phyloP scores from a whole-genome alignment of 1,140 invertebrate genomes.

The Bemisia tabaci region DNA sequence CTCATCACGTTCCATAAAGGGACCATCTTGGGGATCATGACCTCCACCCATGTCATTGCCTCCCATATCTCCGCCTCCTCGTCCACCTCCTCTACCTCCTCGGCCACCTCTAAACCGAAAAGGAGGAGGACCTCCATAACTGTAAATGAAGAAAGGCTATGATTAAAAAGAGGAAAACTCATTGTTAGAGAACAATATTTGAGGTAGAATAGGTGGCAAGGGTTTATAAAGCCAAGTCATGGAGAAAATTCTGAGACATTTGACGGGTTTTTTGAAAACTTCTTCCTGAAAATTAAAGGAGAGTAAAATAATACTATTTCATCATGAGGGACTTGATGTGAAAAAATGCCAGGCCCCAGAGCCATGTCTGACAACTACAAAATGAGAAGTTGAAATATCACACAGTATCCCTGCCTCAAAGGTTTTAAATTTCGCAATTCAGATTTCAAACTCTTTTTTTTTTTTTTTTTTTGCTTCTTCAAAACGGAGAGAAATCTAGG shows the following conservation, averaged over 20 bases:
- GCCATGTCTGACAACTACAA: too few species aligned
- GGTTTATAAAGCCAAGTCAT: too few species aligned
- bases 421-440: too few species aligned
- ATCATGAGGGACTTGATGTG: too few species aligned
- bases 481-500: too few species aligned
- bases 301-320: background rate
- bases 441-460: too few species aligned
- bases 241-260: too few species aligned
- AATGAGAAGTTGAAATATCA: too few species aligned
- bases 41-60: background rate
- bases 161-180: background rate
- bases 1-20: background rate
- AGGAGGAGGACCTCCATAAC: background rate
- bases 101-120: background rate
- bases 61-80: background rate
- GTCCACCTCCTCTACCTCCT: background rate
- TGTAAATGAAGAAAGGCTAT: background rate
- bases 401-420: too few species aligned
- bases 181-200: background rate
- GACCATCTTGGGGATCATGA: background rate
- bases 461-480: too few species aligned
- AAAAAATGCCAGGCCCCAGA: too few species aligned
- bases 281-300: background rate
- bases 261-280: too few species aligned
- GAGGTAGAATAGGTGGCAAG: background rate